Evolutionary conservation across 2,113 vertebrate genomes (phyloP).

Genomic region (Aspiorhynchus laticeps): DNA sequence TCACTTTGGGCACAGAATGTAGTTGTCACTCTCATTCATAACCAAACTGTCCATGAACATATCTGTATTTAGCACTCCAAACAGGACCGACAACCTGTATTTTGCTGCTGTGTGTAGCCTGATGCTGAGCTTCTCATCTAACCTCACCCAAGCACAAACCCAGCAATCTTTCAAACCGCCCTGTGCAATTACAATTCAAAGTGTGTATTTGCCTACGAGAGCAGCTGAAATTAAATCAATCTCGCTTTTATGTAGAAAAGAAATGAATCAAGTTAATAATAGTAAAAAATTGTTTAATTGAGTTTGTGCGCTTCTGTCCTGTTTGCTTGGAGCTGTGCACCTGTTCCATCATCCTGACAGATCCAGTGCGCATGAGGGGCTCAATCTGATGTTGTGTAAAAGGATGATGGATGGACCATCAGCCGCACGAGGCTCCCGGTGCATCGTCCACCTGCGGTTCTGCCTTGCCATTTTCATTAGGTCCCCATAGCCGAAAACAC

Average conservation of each 20-base stretch:
- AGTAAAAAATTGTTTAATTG: conserved; percentile 61
- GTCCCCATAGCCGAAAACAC: conserved; percentile 26
- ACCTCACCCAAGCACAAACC: neutral
- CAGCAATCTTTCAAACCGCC: conserved; percentile 8
- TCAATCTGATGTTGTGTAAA: conserved; percentile 61
- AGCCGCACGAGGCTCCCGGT: conserved; percentile 31
- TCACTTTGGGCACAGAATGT: neutral
- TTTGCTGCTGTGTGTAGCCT: neutral
- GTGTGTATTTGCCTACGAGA: neutral
- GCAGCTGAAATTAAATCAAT: neutral
- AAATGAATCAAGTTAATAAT: conserved; percentile 57
- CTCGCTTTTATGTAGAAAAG: neutral
- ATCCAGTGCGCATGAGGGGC: conserved; percentile 54
- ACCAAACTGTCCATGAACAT: neutral
- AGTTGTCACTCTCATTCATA: neutral
- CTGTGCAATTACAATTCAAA: conserved; percentile 1
- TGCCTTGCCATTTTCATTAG: conserved; percentile 25
- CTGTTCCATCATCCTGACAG: conserved; percentile 66
- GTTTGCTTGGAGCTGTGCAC: conserved; percentile 49
- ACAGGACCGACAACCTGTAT: neutral
- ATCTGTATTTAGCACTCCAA: neutral
- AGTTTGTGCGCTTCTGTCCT: conserved; percentile 54
- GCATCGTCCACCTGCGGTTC: conserved; percentile 51
- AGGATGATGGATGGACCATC: conserved; percentile 64
- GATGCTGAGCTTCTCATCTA: neutral